phyloP scores from a whole-genome alignment of 2,888 invertebrate species.

The Elegia similella region DNA sequence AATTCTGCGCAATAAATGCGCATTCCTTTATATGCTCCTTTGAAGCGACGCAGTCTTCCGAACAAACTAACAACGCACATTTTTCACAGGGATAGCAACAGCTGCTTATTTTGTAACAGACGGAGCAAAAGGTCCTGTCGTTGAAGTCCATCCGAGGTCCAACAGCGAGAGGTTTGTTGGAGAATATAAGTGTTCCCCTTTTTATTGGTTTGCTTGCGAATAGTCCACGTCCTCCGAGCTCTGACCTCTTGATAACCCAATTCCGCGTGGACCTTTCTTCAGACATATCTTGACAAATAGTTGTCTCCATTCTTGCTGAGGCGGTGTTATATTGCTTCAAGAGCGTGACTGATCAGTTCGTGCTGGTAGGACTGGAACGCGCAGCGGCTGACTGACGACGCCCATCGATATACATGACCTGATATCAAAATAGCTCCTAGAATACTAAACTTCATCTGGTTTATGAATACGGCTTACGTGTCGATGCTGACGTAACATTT shows the following conservation, averaged over 20 bases:
- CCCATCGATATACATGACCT: conserved; percentile 55
- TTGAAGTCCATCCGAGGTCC: conserved; percentile 83
- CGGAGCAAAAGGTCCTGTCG: conserved; percentile 81
- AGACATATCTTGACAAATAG: background rate
- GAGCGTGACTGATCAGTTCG: conserved; percentile 31
- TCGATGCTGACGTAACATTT: conserved; percentile 60
- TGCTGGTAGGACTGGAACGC: conserved; percentile 39
- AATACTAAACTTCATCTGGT: conserved; percentile 57
- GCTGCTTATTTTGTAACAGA: conserved; percentile 79
- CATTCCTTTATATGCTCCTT: conserved; percentile 83
- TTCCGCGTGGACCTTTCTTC: conserved; percentile 17
- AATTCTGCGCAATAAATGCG: conserved; percentile 76
- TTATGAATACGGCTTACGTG: conserved; percentile 54
- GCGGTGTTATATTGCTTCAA: background rate
- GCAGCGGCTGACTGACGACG: conserved; percentile 54
- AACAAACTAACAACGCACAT: conserved; percentile 86
- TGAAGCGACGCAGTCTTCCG: conserved; percentile 79
- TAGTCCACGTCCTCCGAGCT: conserved; percentile 85
- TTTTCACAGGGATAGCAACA: conserved; percentile 73
- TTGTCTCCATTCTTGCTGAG: background rate
- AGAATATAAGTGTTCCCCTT: conserved; percentile 84
- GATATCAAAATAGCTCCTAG: conserved; percentile 73
- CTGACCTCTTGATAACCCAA: conserved; percentile 83
- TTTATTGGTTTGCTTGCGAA: conserved; percentile 84
- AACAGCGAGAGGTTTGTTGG: conserved; percentile 84